Evolutionary conservation across 2,888 invertebrate genomes (phyloP), one percentile per base, ranked within the genome.

Genomic region (Agelastica alni): DNA sequence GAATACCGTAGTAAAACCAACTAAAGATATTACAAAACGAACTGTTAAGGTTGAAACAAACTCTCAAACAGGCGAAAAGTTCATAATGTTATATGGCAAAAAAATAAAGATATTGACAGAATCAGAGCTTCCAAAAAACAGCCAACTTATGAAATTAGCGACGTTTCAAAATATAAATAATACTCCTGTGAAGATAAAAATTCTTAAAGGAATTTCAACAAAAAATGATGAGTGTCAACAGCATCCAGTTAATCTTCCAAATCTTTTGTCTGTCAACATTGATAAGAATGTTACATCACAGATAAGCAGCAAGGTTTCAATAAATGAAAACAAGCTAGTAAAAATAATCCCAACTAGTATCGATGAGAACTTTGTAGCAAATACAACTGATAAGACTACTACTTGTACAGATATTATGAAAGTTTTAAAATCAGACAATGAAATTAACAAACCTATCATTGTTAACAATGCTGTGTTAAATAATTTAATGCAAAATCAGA

Each of bases 1-100:
- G 18, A 20, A 17, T 12, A 10, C 12, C 5, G 7, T 12, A 5
- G 12, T 26, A 26, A 12, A 6, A 31, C 10, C 20, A 10, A 17
- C 10, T 14, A 37, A 36, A 17, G 17, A 16, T 10, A 5, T 28
- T 30, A 17, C 13, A 3, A 34, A 49, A 49, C 4, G 18, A 36
- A 48, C 48, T 6, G 13, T 57, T 10, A 56, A 46, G 28, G 41
- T 59, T 31, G 51, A 53, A 43, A 32, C 56, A 1, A 39, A 57
- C 14, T 37, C 52, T 13, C 17, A 54, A 9, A 51, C 59, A 31
- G 66, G 64, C 7, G 63, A 66, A 28, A 66, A 66, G 55, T 67
- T 56, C 28, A 60, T 66, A 20, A 61, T 61, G 47, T 42, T 66
- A 7, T 67, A 67, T 54, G 68, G 68, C 5, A 62, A 63, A 44